Evolutionary conservation across 2,888 invertebrate genomes (phyloP), one percentile per base, ranked within the genome.

Genomic region (Spialia ferax): DNA sequence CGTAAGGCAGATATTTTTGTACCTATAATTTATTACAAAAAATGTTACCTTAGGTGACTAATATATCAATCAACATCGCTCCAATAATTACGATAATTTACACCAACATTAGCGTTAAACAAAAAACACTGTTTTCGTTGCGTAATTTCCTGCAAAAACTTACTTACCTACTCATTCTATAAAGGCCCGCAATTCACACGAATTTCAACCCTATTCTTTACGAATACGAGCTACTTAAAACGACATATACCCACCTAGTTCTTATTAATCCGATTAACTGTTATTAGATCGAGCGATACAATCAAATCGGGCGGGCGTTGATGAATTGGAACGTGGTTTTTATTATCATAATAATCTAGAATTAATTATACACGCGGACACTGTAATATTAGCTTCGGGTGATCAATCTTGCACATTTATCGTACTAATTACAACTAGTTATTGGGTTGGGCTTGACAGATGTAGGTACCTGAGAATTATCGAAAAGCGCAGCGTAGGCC

Each of bases 281-380:
- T 65, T 65, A 65, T 60, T 52, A 66, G 66, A 54, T 18, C 20
- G n/a, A 52, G 42, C 26, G 65, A 66, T 60, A 66, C 26, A 23
- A 66, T 66, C 66, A 15, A 54, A 66, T 29, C 67, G 29, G 54
- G 29, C 22, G 54, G 29, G 42, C 35, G 61, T 45, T 67, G 67
- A 67, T 67, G 67, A 61, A 67, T 61, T 61, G 45, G 61, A 67
- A 55, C 67, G 61, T 61, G 67, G 67, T 67, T 67, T 63, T 67
- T 67, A 67, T 61, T 67, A 67, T 67, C 67, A 61, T 67, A 67
- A 61, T 67, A 67, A 61, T 67, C 66, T 52, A 18, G 54, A 8
- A 61, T 67, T 67, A 67, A 67, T 67, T 61, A 67, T 67, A 55
- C 54, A 67, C 55, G 67, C 67, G 54, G 61, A 67, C 67, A 61